phyloP scores from a whole-genome alignment of 64 coral and sea anemone genomes.

The Anthopleura sola region DNA sequence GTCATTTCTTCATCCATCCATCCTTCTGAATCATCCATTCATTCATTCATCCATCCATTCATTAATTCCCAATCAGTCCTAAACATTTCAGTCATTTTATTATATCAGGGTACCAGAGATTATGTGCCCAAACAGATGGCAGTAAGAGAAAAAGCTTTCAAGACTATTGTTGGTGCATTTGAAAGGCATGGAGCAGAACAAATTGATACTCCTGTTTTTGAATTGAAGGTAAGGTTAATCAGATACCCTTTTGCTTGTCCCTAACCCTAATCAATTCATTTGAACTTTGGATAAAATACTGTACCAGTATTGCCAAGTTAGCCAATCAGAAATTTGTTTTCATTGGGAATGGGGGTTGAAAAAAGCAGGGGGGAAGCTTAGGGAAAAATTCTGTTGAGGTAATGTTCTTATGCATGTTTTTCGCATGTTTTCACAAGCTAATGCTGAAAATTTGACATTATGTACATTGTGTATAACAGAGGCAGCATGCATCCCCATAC shows the following conservation, averaged over 20 bases:
- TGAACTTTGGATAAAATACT: background rate
- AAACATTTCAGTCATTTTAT: background rate
- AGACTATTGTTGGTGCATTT: conserved; percentile 78
- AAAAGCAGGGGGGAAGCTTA: no score
- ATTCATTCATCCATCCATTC: no score
- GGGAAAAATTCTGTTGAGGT: no score
- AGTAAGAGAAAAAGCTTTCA: conserved; percentile 85
- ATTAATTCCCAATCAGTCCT: background rate
- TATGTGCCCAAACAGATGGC: conserved; percentile 96
- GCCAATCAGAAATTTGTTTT: background rate
- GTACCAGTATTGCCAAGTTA: background rate
- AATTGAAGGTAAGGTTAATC: conserved; percentile 71
- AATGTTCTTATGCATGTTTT: no score
- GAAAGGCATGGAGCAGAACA: conserved; percentile 94
- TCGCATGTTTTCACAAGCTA: no score
- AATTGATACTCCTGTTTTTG: conserved; percentile 99
- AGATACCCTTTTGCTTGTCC: background rate
- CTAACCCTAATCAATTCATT: background rate
- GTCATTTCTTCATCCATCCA: no score
- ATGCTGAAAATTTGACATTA: no score
- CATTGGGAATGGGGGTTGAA: background rate
- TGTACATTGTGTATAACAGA: conserved; percentile 21
- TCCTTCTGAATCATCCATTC: no score
- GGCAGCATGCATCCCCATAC: no score
- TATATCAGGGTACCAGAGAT: conserved; percentile 78